Evolutionary conservation across 1,140 invertebrate species (phyloP).

Genomic region (Zeugodacus cucurbitae): DNA sequence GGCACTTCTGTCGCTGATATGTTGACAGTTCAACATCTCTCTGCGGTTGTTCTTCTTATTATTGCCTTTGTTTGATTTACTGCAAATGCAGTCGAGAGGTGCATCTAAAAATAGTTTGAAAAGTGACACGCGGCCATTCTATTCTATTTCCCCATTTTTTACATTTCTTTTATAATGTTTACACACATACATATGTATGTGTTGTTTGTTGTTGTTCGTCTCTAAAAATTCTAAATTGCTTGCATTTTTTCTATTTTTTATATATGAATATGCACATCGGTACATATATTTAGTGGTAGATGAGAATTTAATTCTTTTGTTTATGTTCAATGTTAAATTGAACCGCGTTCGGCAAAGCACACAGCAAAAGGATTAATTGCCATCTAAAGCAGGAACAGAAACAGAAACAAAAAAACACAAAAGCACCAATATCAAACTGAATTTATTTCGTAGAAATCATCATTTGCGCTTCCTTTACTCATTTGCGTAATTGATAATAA

Average conservation of each 20-base stretch:
- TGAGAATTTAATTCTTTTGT: not conserved
- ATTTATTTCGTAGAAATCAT: not conserved
- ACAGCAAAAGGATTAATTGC: not conserved
- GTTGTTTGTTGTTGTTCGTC: not conserved
- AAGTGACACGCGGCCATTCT: not conserved
- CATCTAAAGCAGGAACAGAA: not conserved
- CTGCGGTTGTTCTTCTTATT: not conserved
- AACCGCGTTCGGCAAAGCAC: not conserved
- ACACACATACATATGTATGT: not conserved
- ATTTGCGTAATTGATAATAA: not conserved
- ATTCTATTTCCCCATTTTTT: slow-evolving; percentile 27
- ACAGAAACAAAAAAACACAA: not conserved
- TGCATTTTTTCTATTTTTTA: not conserved
- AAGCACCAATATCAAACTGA: not conserved
- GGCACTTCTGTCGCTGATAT: not conserved
- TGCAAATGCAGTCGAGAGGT: slow-evolving; percentile 6
- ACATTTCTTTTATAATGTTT: not conserved
- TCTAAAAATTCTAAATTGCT: too few species aligned
- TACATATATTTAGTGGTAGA: too few species aligned
- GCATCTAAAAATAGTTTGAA: not conserved
- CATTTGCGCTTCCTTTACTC: not conserved
- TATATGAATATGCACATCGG: too few species aligned
- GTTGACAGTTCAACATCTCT: not conserved
- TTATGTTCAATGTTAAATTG: not conserved
- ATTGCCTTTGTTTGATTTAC: not conserved